Base-by-base conservation (phyloP, 2,888 invertebrate genomes). In the Philopedon plagiatum region DNA sequence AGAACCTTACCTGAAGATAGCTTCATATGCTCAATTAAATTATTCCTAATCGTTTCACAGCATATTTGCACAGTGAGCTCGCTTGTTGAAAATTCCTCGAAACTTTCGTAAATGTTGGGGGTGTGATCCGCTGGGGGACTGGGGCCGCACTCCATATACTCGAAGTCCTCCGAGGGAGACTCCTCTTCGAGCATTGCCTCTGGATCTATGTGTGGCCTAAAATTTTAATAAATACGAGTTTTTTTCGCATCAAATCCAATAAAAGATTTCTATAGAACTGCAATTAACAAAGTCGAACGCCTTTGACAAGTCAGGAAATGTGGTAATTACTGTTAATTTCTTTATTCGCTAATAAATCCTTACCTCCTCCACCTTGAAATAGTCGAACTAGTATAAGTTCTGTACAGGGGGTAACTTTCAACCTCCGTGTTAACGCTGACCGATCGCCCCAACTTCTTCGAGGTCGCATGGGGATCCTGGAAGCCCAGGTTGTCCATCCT, bases 101-200 rank as follows among this genome's bases (percentile, higher is more conserved):
- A 93, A 86, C 92, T 93, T 83, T 94, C 94, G 86, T 93, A 93
- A 87, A 93, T 90, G 83, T 92, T 92, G 77, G 93, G 92, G 49
- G 93, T 92, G 85, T 93, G 93, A 85, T 94, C 94, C 70, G 93
- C 91, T 29, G 93, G 93, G 7, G 93, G 93, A 15, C 93, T 92
- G 39, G 92, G 92, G 68, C 93, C 93, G 79, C 92, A 92, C 83
- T 93, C 92, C 88, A 93, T 92, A 85, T 92, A 93, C 32, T 71
- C 71, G 18, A 66, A 69, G 85, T 91, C 91, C 51, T 89, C 90
- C 79, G 91, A 89, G 74, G 92, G 91, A 82, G 89, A 90, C 82
- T 91, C 91, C 75, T 91, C 89, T 82, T 92, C 92, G 78, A 91
- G 87, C 84, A 90, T 81, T 41, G 81, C 81, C 70, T 84, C 84